Percentiles rank a stretch among this genome's conserved stretches.
Conservation (phyloP, 2,797 vertebrate genomes). For the Tragopan temminckii region DNA sequence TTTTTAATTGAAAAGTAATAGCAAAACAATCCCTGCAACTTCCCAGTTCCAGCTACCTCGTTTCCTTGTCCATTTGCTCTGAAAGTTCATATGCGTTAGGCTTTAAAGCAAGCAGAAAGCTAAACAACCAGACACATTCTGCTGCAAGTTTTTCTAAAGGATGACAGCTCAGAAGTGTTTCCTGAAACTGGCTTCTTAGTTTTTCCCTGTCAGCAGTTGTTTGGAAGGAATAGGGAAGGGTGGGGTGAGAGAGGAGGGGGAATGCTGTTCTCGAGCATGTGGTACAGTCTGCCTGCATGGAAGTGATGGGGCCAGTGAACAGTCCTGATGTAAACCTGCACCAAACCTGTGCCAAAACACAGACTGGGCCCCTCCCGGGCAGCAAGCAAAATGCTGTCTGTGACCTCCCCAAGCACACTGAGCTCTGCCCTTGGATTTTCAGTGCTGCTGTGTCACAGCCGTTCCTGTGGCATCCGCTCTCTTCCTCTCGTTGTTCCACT, state of each 20-base stretch:
- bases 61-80: neutral
- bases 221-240: constrained; percentile 1
- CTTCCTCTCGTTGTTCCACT: neutral
- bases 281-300: neutral
- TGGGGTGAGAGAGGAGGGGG: neutral
- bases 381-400: no score
- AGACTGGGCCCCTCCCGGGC: neutral
- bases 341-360: neutral
- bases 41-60: neutral
- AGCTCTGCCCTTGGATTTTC: neutral
- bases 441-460: neutral
- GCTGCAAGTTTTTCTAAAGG: constrained; percentile 26
- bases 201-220: neutral
- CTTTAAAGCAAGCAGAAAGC: constrained; percentile 35
- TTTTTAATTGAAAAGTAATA: neutral
- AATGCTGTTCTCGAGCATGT: neutral
- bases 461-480: neutral
- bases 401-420: neutral
- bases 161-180: neutral
- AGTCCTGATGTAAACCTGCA: neutral
- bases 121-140: neutral
- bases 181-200: constrained; percentile 18
- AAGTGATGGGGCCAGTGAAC: neutral
- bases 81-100: neutral
- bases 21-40: neutral